Evolutionary conservation across 1,140 invertebrate genomes (phyloP).

Genomic region (Bombus sylvicola): DNA sequence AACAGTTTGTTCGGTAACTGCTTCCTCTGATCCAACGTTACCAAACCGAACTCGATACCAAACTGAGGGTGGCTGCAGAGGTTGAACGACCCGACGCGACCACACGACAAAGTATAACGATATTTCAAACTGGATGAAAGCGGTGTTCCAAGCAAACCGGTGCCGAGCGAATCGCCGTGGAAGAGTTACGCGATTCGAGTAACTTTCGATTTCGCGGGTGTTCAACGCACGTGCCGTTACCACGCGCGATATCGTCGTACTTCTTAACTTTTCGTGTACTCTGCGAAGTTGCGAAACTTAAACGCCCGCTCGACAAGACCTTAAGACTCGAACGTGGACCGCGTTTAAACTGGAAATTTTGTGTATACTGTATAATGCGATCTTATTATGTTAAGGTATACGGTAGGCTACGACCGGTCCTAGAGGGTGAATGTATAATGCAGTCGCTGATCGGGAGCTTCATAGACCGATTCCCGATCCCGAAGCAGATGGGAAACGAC

Average conservation of each 20-base stretch:
- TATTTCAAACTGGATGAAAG: neutral
- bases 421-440: slow-evolving; percentile 77
- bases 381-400: slow-evolving; percentile 81
- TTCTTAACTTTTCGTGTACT: slow-evolving; percentile 50
- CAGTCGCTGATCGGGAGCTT: slow-evolving; percentile 44
- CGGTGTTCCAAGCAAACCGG: neutral
- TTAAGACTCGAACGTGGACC: slow-evolving; percentile 62
- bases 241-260: slow-evolving; percentile 23
- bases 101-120: neutral
- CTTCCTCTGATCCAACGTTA: neutral
- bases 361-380: slow-evolving; percentile 78
- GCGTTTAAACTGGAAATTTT: slow-evolving; percentile 75
- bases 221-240: slow-evolving; percentile 2
- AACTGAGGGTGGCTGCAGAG: neutral
- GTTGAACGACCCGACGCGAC: neutral
- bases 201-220: neutral
- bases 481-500: slow-evolving; percentile 42
- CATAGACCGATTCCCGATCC: slow-evolving; percentile 21
- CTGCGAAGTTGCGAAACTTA: slow-evolving; percentile 49
- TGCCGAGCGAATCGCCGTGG: neutral
- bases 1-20: neutral
- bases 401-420: slow-evolving; percentile 61
- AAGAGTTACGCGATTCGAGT: neutral
- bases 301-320: slow-evolving; percentile 55
- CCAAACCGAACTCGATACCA: neutral